Evolutionary conservation across 1,140 invertebrate species (phyloP).

Genomic region (Macrobrachium nipponense): DNA sequence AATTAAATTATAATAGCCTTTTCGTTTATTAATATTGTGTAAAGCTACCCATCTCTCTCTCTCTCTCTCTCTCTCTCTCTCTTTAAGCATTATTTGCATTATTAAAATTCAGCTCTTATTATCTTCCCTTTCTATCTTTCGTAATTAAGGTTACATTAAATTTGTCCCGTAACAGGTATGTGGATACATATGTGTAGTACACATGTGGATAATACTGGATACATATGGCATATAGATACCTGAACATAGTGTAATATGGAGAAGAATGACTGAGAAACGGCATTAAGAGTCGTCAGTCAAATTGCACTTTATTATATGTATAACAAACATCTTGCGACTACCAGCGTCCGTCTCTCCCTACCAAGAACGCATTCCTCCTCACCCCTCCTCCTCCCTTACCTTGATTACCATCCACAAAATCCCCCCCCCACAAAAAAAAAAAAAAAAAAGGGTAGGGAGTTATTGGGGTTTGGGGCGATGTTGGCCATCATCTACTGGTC

Average conservation of each 20-base stretch:
- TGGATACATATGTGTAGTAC: background rate
- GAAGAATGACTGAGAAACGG: too few species aligned
- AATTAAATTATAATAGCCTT: background rate
- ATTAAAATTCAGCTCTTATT: too few species aligned
- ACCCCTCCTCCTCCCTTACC: background rate
- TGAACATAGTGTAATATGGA: background rate
- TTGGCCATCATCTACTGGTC: too few species aligned
- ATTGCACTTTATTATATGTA: too few species aligned
- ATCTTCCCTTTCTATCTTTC: too few species aligned
- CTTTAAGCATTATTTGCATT: background rate
- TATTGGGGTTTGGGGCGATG: too few species aligned
- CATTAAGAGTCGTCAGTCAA: too few species aligned
- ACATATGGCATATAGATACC: background rate
- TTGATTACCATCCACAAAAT: background rate
- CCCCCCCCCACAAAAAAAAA: background rate
- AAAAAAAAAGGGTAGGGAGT: background rate
- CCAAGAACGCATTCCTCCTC: background rate
- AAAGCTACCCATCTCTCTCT: background rate
- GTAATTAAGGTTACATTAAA: too few species aligned
- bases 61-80: background rate
- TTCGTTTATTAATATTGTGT: background rate
- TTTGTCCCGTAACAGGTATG: too few species aligned
- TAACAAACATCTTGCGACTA: too few species aligned
- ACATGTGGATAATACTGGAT: background rate
- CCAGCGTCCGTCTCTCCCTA: background rate